Percentiles rank a stretch among this genome's conserved stretches.
Evolutionary conservation across 2,888 invertebrate genomes (phyloP).

Genomic region (Harpagoxenus sublaevis): DNA sequence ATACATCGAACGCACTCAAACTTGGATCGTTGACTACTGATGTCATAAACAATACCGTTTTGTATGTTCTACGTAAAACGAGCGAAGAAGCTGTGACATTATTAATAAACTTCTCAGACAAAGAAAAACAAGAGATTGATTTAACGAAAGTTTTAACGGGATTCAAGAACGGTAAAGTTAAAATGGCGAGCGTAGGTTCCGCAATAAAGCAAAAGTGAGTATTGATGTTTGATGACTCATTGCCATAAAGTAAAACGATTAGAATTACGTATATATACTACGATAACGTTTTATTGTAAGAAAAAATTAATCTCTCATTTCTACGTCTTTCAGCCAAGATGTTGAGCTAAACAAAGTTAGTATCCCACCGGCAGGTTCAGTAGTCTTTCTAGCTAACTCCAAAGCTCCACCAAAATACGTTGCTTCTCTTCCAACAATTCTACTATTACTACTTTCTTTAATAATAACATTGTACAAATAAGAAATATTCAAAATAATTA

Average conservation of each 20-base stretch:
- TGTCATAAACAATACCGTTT: conserved; percentile 86
- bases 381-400: not conserved
- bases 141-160: not conserved
- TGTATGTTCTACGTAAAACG: conserved; percentile 68
- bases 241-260: not conserved
- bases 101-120: conserved; percentile 82
- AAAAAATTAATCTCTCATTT: not conserved
- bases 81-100: conserved; percentile 64
- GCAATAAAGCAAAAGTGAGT: conserved; percentile 23
- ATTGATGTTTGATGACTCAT: not conserved
- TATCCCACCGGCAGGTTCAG: not conserved
- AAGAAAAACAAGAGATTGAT: not conserved
- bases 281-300: not conserved
- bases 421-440: not conserved
- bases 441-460: not conserved
- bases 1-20: conserved; percentile 86
- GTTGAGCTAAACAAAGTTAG: not conserved
- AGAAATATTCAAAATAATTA: not conserved
- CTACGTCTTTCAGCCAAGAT: conserved; percentile 4
- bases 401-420: not conserved
- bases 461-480: conserved; percentile 2
- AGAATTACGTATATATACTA: not conserved
- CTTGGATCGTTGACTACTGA: conserved; percentile 88
- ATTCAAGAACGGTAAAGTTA: accelerated
- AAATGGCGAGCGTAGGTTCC: not conserved